Evolutionary conservation across 2,113 vertebrate genomes (phyloP).

Genomic region (Chaetodon trifascialis): DNA sequence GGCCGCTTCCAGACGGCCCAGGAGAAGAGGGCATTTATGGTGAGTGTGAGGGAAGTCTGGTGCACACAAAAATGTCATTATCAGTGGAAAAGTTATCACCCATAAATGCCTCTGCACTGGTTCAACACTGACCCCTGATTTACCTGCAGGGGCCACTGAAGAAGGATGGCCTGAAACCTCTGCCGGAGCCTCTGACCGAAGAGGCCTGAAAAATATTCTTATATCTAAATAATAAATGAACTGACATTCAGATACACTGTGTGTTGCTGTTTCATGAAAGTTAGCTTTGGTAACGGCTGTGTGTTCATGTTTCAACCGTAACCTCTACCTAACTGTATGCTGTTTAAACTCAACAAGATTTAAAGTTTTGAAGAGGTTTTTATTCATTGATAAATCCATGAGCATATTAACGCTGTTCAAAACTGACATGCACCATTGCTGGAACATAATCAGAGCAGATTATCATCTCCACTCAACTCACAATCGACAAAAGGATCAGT

Average conservation of each 20-base stretch:
- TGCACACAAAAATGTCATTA: neutral
- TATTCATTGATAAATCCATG: constrained; percentile 44
- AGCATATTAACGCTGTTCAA: constrained; percentile 12
- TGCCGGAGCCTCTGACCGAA: constrained; percentile 57
- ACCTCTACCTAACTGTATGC: neutral
- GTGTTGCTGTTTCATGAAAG: neutral
- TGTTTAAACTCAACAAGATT: neutral
- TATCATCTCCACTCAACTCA: neutral
- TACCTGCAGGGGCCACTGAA: constrained; percentile 91
- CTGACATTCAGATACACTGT: neutral
- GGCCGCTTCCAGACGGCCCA: constrained; percentile 97
- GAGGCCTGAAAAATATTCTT: constrained; percentile 55
- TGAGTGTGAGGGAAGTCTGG: constrained; percentile 60
- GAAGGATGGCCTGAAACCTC: constrained; percentile 87
- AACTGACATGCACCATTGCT: constrained; percentile 46
- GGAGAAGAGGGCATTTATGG: constrained; percentile 98
- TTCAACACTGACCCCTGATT: constrained; percentile 36
- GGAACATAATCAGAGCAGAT: neutral
- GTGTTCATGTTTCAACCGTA: constrained; percentile 1
- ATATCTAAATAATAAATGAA: constrained; percentile 43
- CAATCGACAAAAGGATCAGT: neutral
- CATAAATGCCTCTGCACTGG: neutral
- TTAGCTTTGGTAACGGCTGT: neutral
- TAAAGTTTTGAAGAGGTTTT: constrained; percentile 23
- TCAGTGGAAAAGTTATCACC: neutral